Conservation (phyloP, 1,140 invertebrate genomes). For the Gonioctena quinquepunctata region DNA sequence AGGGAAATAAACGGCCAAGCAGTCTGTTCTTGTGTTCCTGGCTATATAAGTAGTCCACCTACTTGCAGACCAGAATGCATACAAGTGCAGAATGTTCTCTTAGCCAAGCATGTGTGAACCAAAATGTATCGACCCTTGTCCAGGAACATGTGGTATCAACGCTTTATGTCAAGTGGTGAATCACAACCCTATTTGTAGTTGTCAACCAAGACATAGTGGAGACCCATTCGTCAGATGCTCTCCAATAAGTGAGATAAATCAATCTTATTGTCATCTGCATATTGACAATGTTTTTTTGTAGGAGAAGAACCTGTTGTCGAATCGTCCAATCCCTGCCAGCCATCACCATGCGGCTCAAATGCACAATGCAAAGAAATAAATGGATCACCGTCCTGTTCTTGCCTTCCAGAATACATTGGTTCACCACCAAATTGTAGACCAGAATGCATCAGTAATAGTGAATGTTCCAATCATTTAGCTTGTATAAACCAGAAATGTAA, state of each 20-base stretch:
- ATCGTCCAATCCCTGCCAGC: constrained; percentile 68
- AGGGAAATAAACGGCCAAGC: constrained; percentile 62
- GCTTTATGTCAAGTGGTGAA: constrained; percentile 67
- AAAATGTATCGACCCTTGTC: constrained; percentile 71
- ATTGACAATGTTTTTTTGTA: constrained; percentile 8
- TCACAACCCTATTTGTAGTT: constrained; percentile 68
- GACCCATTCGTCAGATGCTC: constrained; percentile 63
- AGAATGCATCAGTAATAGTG: constrained; percentile 73
- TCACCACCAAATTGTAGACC: constrained; percentile 72
- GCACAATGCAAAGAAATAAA: constrained; percentile 70
- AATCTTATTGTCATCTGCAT: no score
- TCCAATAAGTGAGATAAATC: constrained; percentile 59
- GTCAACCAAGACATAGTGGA: constrained; percentile 57
- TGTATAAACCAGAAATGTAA: constrained; percentile 75
- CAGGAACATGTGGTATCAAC: constrained; percentile 65
- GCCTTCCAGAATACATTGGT: constrained; percentile 68
- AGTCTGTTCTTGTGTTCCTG: constrained; percentile 64
- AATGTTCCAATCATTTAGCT: constrained; percentile 71
- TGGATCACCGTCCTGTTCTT: constrained; percentile 67
- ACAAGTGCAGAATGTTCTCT: constrained; percentile 64
- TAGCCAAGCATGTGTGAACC: constrained; percentile 66
- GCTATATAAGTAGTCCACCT: constrained; percentile 65
- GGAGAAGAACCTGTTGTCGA: constrained; percentile 38
- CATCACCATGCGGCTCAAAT: constrained; percentile 82
- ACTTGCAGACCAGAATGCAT: constrained; percentile 66